Conservation (phyloP, 2,888 invertebrate species). For the Drepanosiphum platanoidis region DNA sequence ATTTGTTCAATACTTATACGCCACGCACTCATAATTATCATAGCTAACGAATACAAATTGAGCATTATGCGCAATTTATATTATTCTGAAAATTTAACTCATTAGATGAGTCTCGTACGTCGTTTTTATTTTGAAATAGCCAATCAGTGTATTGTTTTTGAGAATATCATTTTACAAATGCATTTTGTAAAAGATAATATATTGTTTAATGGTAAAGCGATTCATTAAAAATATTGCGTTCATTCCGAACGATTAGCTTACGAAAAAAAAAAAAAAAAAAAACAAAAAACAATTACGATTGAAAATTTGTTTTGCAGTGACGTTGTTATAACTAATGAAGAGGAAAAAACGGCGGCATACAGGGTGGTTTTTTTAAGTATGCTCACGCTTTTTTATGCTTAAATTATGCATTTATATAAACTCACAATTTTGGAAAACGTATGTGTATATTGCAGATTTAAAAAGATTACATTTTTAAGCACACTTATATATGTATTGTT, state of each 20-base stretch:
- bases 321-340: conserved; percentile 35
- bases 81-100: not conserved
- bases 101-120: not conserved
- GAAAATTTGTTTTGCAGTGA: conserved; percentile 30
- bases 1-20: not conserved
- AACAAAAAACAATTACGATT: conserved; percentile 17
- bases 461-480: too few relatives aligned
- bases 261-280: not conserved
- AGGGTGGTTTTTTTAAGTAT: too few relatives aligned
- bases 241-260: conserved; percentile 13
- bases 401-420: too few relatives aligned
- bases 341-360: conserved; percentile 5
- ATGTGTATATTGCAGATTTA: too few relatives aligned
- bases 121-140: not conserved
- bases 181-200: not conserved
- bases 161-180: conserved; percentile 1
- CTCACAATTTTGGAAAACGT: too few relatives aligned
- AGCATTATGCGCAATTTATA: too few relatives aligned
- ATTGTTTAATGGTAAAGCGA: not conserved
- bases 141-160: not conserved
- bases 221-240: conserved; percentile 25
- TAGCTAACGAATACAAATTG: not conserved
- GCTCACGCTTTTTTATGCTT: too few relatives aligned
- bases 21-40: too few relatives aligned
- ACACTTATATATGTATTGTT: too few relatives aligned